phyloP scores from a whole-genome alignment of 2,888 invertebrate genomes.

The Lasioglossum zephyrum region DNA sequence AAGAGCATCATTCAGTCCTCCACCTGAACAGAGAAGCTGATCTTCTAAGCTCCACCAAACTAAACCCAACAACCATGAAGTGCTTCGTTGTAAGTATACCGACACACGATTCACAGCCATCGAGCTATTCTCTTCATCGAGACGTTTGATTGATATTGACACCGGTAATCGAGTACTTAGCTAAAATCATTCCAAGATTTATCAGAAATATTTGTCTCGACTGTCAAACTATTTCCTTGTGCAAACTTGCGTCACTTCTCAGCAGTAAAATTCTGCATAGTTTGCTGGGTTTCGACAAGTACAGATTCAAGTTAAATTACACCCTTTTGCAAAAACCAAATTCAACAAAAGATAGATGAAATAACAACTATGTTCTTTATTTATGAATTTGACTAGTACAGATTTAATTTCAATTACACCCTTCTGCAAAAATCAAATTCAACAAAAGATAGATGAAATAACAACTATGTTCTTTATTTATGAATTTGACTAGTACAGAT shows the following conservation, averaged over 20 bases:
- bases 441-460: no score
- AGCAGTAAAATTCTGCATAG: neutral
- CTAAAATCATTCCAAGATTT: neutral
- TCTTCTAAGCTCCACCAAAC: slow-evolving; percentile 51
- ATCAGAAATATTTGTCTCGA: neutral
- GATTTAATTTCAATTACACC: no score
- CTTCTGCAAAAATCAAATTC: no score
- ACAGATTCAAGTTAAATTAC: no score
- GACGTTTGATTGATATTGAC: neutral
- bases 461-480: no score
- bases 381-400: neutral
- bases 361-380: no score
- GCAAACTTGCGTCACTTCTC: neutral
- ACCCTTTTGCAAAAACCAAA: no score
- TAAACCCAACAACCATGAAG: slow-evolving; percentile 76
- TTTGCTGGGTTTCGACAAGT: neutral
- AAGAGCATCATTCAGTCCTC: slow-evolving; percentile 78
- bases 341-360: no score
- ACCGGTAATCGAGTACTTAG: neutral
- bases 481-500: neutral
- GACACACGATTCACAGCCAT: neutral
- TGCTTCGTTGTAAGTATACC: slow-evolving; percentile 76
- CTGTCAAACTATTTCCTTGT: neutral
- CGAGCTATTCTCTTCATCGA: neutral
- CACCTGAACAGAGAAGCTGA: slow-evolving; percentile 67